Conservation (phyloP, 2,888 invertebrate genomes). For the Conistra vaccinii region DNA sequence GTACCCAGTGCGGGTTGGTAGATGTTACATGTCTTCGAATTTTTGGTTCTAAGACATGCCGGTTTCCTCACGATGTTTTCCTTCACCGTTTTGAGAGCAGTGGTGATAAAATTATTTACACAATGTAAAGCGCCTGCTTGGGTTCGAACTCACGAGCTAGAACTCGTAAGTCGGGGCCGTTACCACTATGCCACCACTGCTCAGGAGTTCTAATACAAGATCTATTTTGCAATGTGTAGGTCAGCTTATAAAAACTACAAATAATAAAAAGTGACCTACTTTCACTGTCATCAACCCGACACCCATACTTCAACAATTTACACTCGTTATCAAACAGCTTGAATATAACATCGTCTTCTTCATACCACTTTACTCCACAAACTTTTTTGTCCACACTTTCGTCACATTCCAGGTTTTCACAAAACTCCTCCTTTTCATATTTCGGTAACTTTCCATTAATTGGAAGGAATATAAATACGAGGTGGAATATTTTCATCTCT, state of each 20-base stretch:
- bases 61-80: no score
- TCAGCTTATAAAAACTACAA: background rate
- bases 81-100: no score
- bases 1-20: no score
- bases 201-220: no score
- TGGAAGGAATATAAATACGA: constrained; percentile 42
- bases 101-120: no score
- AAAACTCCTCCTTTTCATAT: constrained; percentile 71
- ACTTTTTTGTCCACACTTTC: constrained; percentile 60
- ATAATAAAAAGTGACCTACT: constrained; percentile 64
- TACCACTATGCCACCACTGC: no score
- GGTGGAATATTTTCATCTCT: constrained; percentile 36
- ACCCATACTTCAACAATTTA: constrained; percentile 78
- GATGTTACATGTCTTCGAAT: no score
- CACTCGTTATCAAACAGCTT: constrained; percentile 82
- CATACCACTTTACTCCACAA: constrained; percentile 78
- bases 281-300: constrained; percentile 70
- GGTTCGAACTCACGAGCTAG: no score
- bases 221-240: background rate
- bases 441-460: constrained; percentile 40
- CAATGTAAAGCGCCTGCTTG: no score
- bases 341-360: constrained; percentile 69
- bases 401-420: constrained; percentile 73
- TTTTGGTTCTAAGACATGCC: no score
- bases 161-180: no score